Evolutionary conservation across 2,797 vertebrate genomes (phyloP), one percentile per base, ranked within the genome.

Genomic region (Acestrorhynchus altus): DNA sequence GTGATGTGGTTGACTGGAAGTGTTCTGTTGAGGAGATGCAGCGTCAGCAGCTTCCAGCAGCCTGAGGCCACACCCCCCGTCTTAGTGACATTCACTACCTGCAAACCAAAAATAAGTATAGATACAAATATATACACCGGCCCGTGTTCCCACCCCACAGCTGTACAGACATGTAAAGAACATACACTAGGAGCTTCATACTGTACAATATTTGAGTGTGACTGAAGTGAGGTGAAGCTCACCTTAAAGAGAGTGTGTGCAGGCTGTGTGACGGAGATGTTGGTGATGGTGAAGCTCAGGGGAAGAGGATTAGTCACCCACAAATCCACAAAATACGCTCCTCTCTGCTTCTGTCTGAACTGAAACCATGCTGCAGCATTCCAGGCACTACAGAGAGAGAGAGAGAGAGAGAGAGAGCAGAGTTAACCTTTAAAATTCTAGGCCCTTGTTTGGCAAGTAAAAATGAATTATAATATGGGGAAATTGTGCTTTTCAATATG

Each of bases 31-130:
- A 90, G 90, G 76, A 96, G 88, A 88, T 94, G 95, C 84, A 99
- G 92, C 85, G 95, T 95, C 88, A 98, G 93, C 74, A 97, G 80
- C 72, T 88, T 94, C 96, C 96, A 98, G 91, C 96, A 98, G 83
- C 96, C 96, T 79, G 92, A 93, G 78, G 93, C 90, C 86, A 96
- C 90, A 8, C 86, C 90, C 88, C 95, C 85, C 18, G 95, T 93
- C 74, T 91, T 85, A 20, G 90, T 95, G 73, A 97, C 96, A 91
- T 97, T 95, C 87, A 94, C 83, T 88, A 97, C 90, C 98, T 99
- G 88, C 79, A 88, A 85, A 28, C 7, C 10, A 26, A 73, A 65
- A 46, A 20, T 35, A 35, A 35, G 6, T 35, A 35, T 35, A 35
- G 2, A 35, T 35, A 35, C 6, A 35, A 2, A 35, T 35, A 35